Base-by-base conservation (phyloP, 2,888 invertebrate species). In the Lomographa bimaculata region DNA sequence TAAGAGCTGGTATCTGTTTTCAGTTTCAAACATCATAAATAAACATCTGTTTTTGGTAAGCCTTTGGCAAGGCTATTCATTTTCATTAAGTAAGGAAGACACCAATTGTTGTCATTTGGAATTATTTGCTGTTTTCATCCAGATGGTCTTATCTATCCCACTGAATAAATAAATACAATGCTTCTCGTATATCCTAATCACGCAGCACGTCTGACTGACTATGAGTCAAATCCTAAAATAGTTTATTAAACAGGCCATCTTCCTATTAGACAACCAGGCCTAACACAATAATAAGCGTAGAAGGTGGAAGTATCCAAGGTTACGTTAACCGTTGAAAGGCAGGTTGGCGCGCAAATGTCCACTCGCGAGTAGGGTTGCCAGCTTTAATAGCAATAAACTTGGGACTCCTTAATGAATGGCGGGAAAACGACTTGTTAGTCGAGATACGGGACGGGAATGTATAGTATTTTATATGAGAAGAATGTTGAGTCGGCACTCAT, bases 321-420 rank as follows among this genome's bases (percentile, higher is more conserved):
- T 46, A 42, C 52, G 47, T 58, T 49, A 60, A 64, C 62, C 57
- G 60, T 52, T 57, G 50, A 54, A 49, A 47, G 53, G 51, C 55
- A 56, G 54, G 57, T 57, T 65, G 62, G 59, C 57, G 60, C 53
- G 60, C 57, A 54, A 70, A 70, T 62, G 60, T 52, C 59, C 58
- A 54, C 45, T 43, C 35, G 53, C 43, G 48, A 46, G 50, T 50
- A 46, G 54, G 43, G 47, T 54, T 49, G 47, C 47, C 42, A 49
- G 43, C 43, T 28, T 11, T 1, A 2, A 7, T 12, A 6, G 8
- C 2, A 38, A 16, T 23, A 28, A 24, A 24, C 11, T 10, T 5
- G n/a, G 11, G 23, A 24, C 10, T 5, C 4, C 9, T 9, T 21
- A 5, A 21, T 21, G 6, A 21, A 9, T 1, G n/a, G 21, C 21